Evolutionary conservation across 2,888 invertebrate species (phyloP).

Genomic region (Dryococelus australis): DNA sequence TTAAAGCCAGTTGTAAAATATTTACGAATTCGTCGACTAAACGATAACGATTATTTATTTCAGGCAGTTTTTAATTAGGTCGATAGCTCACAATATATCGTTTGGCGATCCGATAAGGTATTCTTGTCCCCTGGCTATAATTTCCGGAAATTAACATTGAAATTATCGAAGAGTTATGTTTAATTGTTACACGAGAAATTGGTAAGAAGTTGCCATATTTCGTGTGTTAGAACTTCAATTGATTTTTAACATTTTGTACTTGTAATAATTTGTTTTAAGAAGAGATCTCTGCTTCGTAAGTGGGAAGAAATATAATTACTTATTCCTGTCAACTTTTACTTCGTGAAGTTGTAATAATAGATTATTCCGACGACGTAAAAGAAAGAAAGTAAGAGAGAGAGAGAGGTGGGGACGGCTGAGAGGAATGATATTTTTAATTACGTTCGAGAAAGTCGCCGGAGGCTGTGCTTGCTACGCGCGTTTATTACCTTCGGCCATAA

Average conservation of each 20-base stretch:
- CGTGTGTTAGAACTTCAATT: neutral
- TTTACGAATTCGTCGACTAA: too few relatives aligned
- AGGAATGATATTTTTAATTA: slow-evolving; percentile 9
- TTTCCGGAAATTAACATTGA: too few relatives aligned
- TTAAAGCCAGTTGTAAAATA: too few relatives aligned
- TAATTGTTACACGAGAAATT: too few relatives aligned
- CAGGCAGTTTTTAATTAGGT: too few relatives aligned
- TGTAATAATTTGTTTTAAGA: neutral
- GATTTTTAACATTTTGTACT: neutral
- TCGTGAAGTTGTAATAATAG: slow-evolving; percentile 1
- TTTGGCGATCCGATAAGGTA: too few relatives aligned
- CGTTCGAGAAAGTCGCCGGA: neutral
- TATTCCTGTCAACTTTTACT: neutral
- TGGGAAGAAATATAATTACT: neutral
- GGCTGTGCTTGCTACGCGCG: neutral
- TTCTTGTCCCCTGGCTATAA: too few relatives aligned
- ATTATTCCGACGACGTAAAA: neutral
- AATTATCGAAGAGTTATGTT: too few relatives aligned
- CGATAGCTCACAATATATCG: too few relatives aligned
- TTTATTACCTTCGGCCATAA: slow-evolving; percentile 10
- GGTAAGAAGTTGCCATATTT: too few relatives aligned
- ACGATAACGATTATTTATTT: too few relatives aligned
- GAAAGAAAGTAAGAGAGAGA: too few relatives aligned
- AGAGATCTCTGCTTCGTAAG: neutral
- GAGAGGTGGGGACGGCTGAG: neutral